Base-by-base conservation (phyloP, 2,888 invertebrate genomes). In the Hartigia nigra region DNA sequence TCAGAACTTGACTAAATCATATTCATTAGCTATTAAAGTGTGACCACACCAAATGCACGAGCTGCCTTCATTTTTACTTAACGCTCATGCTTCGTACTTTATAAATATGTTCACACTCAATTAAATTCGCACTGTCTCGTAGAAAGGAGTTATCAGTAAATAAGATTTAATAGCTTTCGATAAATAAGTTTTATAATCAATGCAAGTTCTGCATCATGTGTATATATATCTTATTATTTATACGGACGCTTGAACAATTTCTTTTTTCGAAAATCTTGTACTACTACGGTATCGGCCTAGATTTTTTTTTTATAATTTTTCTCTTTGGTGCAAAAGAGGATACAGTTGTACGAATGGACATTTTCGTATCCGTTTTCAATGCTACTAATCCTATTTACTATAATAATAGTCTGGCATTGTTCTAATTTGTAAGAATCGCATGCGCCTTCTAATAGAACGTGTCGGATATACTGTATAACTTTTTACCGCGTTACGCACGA, bases 21-120 rank as follows among this genome's bases (percentile, higher is more conserved):
- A 55, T 55, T 55, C 55, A 23, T 23, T 23, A 23, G 55, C 55
- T 2, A 23, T 55, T 55, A 55, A 55, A 1, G 14, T 23, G 23
- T 23, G 9, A 14, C 23, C 55, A 23, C 14, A 55, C 1, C 55
- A 23, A 55, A 55, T 2, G 55, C 9, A 55, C 14, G 55, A 23
- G 55, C 23, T 55, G 14, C 23, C 55, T 23, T 55, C 23, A 14
- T 55, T 55, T 55, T 23, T 55, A 55, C 55, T 55, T 23, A 14
- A 55, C 23, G 9, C 23, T 23, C 74, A 77, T 81, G 77, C 81
- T 79, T 81, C 81, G 77, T 79, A 84, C 81, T 84, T 87, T 87
- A 86, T 85, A 85, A 83, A 83, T 80, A 84, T 84, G 85, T 87
- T 86, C 84, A 83, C 88, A 87, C 86, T 83, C 85, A 85, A 86